Evolutionary conservation across 2,888 invertebrate species (phyloP), one percentile per base, ranked within the genome.

Genomic region (Carabus problematicus): DNA sequence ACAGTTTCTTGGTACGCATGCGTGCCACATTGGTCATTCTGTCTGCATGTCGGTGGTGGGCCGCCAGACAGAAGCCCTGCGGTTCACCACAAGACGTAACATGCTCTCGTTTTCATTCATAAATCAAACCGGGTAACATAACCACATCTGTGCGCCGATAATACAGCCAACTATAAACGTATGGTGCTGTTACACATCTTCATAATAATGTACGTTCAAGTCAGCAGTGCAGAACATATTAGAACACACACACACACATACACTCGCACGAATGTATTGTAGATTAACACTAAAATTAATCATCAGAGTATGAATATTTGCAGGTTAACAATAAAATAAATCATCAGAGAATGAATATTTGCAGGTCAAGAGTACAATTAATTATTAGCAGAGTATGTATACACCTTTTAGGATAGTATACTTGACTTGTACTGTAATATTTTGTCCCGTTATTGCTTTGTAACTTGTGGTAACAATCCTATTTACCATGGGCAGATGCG

Each of bases 51-150:
- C 29, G 29, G 58, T 11, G n/a, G 45, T 11, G n/a, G 45, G 58
- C 1, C 41, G 58, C 40, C 54, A 39, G 40, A 40, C 58, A 41
- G 58, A 58, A 58, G 58, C 58, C 58, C 58, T 58, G 58, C 40
- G 58, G 58, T 40, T 58, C 58, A 40, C 58, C 58, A 41, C 58
- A 58, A 58, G 40, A 58, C 41, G n/a, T 3, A 58, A 58, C 58
- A 58, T 58, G 62, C 62, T 49, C 62, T 43, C 45, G 29, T 62
- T 62, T 62, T 62, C 62, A 62, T 62, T 62, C 62, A 62, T 62
- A 62, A 62, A 62, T 62, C 62, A 62, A 62, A 29, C 3, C n/a
- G n/a, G n/a, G n/a, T n/a, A n/a, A 16, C 12, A 40, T 58, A 40
- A n/a, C 41, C n/a, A 19, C n/a, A 45, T 45, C 45, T 12, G 45